These are phyloP conservation scores for Reinhardtius hippoglossoides DNA, from an alignment of 2,113 vertebrate species.

Conservation along the genomic window DNA sequence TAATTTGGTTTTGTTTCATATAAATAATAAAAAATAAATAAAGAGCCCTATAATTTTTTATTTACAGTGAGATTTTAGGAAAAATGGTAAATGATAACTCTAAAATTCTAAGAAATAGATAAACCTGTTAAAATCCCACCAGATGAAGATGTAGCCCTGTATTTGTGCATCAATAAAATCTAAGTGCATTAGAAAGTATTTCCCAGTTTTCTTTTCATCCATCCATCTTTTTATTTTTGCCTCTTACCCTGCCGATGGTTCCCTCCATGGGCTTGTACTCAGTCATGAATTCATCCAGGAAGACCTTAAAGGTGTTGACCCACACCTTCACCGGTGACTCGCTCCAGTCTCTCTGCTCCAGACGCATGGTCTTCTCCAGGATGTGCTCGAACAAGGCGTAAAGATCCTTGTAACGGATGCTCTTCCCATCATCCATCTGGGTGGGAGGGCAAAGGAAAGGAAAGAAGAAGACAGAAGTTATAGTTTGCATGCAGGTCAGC, in stretches of 20 bases:
- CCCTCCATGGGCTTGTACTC: slow-evolving; percentile 92
- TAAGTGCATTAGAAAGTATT: too few relatives aligned
- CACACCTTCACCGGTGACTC: slow-evolving; percentile 96
- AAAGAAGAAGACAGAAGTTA: not conserved
- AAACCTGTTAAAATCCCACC: not conserved
- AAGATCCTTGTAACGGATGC: slow-evolving; percentile 96
- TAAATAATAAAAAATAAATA: not conserved
- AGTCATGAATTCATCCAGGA: slow-evolving; percentile 96
- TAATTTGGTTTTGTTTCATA: not conserved
- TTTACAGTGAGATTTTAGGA: too few relatives aligned
- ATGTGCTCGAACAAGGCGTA: slow-evolving; percentile 96
- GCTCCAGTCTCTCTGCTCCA: slow-evolving; percentile 93
- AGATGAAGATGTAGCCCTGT: not conserved
- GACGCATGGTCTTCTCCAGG: slow-evolving; percentile 95
- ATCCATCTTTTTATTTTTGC: not conserved
- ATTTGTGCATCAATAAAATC: too few relatives aligned
- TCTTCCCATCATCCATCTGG: slow-evolving; percentile 95
- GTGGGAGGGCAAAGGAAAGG: not conserved
- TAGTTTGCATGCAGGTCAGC: too few relatives aligned
- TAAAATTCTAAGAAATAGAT: too few relatives aligned
- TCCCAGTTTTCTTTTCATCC: not conserved
- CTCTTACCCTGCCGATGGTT: slow-evolving; percentile 85
- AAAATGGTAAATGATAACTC: too few relatives aligned
- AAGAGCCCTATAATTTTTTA: not conserved
- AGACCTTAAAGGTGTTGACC: slow-evolving; percentile 99